Conservation (phyloP, 2,888 invertebrate species). For the Leptura quadrifasciata region DNA sequence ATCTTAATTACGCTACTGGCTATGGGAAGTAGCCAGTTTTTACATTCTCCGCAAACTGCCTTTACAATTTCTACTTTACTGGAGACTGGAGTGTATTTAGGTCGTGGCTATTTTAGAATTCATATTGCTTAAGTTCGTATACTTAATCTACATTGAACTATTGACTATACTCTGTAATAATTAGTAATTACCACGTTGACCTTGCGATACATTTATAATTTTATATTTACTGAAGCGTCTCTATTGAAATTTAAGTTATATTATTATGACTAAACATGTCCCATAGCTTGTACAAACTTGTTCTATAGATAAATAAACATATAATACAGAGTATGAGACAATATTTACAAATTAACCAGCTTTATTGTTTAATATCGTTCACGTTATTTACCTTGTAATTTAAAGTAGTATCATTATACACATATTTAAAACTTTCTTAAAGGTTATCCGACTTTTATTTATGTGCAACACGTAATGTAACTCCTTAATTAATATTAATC, state of each 20-base stretch:
- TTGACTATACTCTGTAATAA: not conserved
- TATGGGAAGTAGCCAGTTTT: no score
- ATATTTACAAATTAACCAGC: slow-evolving; percentile 29
- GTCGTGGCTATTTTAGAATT: no score
- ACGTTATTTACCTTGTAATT: slow-evolving; percentile 22
- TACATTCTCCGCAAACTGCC: no score
- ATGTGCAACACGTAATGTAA: slow-evolving; percentile 19
- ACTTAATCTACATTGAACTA: not conserved
- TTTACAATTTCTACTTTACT: no score
- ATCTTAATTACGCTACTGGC: no score
- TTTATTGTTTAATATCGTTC: slow-evolving; percentile 11
- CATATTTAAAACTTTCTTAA: slow-evolving; percentile 29
- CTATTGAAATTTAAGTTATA: slow-evolving; percentile 12
- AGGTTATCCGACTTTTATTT: slow-evolving; percentile 28
- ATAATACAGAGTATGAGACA: slow-evolving; percentile 14
- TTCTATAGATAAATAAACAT: not conserved
- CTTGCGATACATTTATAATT: slow-evolving; percentile 14
- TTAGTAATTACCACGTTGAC: not conserved
- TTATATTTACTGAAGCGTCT: slow-evolving; percentile 7
- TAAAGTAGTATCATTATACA: not conserved
- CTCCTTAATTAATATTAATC: slow-evolving; percentile 36
- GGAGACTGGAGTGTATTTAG: no score
- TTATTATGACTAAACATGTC: slow-evolving; percentile 16
- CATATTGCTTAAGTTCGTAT: not conserved
- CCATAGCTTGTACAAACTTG: slow-evolving; percentile 12